A percentile compares a stretch with the other conserved stretches of the same genome.
These are phyloP conservation scores for Orthosia incerta DNA, from an alignment of 2,888 invertebrate genomes.

Conservation along the genomic window DNA sequence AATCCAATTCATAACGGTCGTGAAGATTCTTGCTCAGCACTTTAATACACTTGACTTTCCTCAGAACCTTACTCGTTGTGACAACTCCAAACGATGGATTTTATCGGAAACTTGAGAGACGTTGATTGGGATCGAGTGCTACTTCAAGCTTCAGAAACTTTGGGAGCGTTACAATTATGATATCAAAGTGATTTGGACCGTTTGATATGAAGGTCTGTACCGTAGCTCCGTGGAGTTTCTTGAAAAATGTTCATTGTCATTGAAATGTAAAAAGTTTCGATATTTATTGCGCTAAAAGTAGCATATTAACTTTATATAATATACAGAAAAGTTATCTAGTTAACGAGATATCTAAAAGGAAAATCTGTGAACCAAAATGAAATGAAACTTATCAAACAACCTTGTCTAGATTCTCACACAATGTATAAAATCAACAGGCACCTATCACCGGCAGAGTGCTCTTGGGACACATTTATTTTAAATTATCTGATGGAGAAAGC, in stretches of 20 bases:
- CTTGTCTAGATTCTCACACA: background rate
- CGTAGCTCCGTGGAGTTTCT: conserved; percentile 20
- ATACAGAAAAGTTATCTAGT: conserved; percentile 23
- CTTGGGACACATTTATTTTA: conserved; percentile 9
- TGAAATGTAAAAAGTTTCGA: conserved; percentile 18
- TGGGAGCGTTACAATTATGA: conserved; percentile 59
- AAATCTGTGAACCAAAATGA: background rate
- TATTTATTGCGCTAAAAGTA: conserved; percentile 3
- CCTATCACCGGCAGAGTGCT: background rate
- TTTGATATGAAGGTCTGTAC: conserved; percentile 43
- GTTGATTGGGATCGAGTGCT: conserved; percentile 67
- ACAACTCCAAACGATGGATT: conserved; percentile 63
- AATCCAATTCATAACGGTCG: conserved; percentile 64
- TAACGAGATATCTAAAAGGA: background rate
- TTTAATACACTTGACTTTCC: conserved; percentile 64
- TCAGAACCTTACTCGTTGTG: conserved; percentile 54
- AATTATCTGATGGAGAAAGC: conserved; percentile 14
- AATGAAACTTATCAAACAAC: conserved; percentile 11
- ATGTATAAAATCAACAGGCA: conserved; percentile 4
- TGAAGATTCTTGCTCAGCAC: conserved; percentile 59
- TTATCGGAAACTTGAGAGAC: conserved; percentile 60
- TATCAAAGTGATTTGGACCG: conserved; percentile 58
- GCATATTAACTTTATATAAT: background rate
- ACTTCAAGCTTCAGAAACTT: conserved; percentile 59
- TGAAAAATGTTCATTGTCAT: conserved; percentile 29